These are phyloP conservation scores for Petroica traversi DNA, from an alignment of 2,113 vertebrate species.

Conservation along the genomic window DNA sequence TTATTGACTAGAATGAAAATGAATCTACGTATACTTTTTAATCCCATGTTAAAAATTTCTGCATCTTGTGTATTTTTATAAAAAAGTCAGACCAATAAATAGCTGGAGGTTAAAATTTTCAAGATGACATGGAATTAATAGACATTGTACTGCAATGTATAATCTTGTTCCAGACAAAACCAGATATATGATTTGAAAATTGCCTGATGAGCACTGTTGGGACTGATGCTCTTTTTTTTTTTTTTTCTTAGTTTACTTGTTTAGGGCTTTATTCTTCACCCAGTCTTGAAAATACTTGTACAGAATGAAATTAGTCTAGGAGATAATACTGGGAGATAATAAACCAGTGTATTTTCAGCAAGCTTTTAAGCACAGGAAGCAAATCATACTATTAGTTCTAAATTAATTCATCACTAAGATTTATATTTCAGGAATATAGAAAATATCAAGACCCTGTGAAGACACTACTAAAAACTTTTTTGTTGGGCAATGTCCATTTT, in stretches of 20 bases:
- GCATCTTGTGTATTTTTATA: not conserved
- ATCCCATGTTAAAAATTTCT: not conserved
- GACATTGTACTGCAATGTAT: not conserved
- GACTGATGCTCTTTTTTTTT: not conserved
- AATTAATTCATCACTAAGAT: not conserved
- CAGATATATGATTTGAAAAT: conserved; percentile 21
- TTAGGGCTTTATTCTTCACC: not conserved
- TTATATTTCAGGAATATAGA: not conserved
- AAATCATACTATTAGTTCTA: not conserved
- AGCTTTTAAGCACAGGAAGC: not conserved
- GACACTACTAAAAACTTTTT: not conserved
- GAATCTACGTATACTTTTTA: not conserved
- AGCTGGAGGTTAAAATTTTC: conserved; percentile 10
- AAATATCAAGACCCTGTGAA: not conserved
- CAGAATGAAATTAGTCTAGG: not conserved
- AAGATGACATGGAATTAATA: not conserved
- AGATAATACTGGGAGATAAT: not conserved
- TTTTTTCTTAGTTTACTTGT: not conserved
- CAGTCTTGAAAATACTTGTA: not conserved
- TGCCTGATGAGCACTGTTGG: not conserved
- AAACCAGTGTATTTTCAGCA: not conserved
- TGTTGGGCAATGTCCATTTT: not conserved
- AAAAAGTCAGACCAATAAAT: not conserved
- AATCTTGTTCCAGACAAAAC: conserved; percentile 23
- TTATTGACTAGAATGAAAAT: not conserved